These are phyloP conservation scores for Coptodon rendalli DNA, from an alignment of 2,113 vertebrate genomes.

Conservation along the genomic window DNA sequence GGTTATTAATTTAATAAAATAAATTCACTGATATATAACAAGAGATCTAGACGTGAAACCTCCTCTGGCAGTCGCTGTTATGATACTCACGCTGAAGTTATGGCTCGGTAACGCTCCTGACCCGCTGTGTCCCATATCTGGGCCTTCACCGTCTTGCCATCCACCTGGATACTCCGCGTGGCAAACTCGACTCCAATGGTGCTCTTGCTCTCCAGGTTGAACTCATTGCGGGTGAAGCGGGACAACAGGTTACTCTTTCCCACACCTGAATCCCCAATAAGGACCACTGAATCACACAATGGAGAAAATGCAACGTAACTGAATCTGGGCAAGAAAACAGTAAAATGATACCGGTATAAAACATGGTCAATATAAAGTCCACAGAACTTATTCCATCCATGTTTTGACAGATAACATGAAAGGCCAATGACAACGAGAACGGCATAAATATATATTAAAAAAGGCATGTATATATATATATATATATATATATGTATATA, in stretches of 20 bases:
- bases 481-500: rapidly evolving
- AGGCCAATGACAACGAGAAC: neutral
- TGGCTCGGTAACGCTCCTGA: slow-evolving; percentile 91
- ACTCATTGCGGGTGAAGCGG: slow-evolving; percentile 71
- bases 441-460: neutral
- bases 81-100: slow-evolving; percentile 87
- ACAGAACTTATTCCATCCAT: neutral
- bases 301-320: neutral
- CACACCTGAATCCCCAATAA: slow-evolving; percentile 83
- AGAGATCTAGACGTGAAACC: neutral
- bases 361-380: neutral
- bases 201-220: slow-evolving; percentile 74
- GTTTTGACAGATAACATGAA: neutral
- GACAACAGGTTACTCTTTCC: slow-evolving; percentile 72
- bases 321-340: neutral
- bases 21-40: rapidly evolving
- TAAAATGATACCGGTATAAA: rapidly evolving
- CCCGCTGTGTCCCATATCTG: slow-evolving; percentile 96
- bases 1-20: neutral
- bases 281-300: slow-evolving; percentile 76
- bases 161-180: slow-evolving; percentile 72
- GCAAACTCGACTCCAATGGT: slow-evolving; percentile 73
- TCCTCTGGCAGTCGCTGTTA: neutral
- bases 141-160: slow-evolving; percentile 89
- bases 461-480: neutral